These are phyloP conservation scores for Anthoptus insignis DNA, from an alignment of 2,888 invertebrate genomes.

Conservation along the genomic window DNA sequence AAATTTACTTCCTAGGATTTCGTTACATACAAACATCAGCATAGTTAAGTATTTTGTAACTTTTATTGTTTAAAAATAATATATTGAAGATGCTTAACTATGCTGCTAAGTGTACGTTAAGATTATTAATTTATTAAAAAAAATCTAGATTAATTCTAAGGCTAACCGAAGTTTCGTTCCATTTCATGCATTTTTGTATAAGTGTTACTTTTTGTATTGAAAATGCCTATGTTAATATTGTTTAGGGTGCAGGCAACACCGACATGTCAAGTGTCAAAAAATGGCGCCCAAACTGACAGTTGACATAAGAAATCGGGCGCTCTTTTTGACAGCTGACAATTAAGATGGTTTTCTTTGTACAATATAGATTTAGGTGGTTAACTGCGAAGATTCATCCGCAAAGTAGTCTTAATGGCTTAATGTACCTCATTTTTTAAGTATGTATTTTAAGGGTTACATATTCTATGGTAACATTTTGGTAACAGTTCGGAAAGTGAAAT, in stretches of 20 bases:
- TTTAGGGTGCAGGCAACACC: constrained; percentile 59
- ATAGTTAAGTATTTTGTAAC: constrained; percentile 34
- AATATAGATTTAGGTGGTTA: constrained; percentile 60
- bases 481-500: constrained; percentile 16
- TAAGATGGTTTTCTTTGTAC: constrained; percentile 50
- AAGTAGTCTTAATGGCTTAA: constrained; percentile 82
- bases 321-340: constrained; percentile 53
- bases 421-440: constrained; percentile 84
- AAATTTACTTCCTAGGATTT: constrained; percentile 78
- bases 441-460: constrained; percentile 68
- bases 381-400: constrained; percentile 63
- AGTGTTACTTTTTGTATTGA: constrained; percentile 78
- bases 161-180: constrained; percentile 74
- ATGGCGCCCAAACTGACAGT: constrained; percentile 35
- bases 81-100: constrained; percentile 36
- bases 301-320: constrained; percentile 21
- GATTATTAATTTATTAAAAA: constrained; percentile 64
- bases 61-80: constrained; percentile 25
- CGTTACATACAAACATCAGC: constrained; percentile 71
- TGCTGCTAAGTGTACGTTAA: constrained; percentile 49
- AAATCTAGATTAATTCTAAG: constrained; percentile 69
- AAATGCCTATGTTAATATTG: constrained; percentile 78
- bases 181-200: constrained; percentile 82
- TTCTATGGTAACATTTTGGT: constrained; percentile 66
- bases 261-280: constrained; percentile 49